Evolutionary conservation across 2,888 invertebrate species (phyloP).

Genomic region (Nemapogon koenigi): DNA sequence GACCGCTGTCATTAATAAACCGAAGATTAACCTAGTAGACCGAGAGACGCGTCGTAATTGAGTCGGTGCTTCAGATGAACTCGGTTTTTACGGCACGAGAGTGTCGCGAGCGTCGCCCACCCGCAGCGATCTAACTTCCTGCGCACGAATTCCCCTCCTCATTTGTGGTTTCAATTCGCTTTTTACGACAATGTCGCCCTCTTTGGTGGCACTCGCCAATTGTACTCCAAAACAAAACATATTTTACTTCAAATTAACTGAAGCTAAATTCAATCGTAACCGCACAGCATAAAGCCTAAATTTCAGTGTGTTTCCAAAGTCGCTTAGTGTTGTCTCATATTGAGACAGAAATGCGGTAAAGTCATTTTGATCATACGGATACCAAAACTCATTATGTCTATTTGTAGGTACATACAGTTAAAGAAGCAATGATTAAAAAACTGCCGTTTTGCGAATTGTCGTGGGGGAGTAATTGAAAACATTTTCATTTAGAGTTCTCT

Average conservation of each 20-base stretch:
- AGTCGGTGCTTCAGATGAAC: slow-evolving; percentile 46
- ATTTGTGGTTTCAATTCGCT: slow-evolving; percentile 62
- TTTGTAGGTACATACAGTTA: too few species aligned
- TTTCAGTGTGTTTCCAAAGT: background rate
- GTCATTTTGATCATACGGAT: slow-evolving; percentile 3
- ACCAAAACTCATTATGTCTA: slow-evolving; percentile 16
- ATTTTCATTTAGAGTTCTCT: too few species aligned
- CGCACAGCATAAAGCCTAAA: background rate
- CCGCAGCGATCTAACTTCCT: slow-evolving; percentile 45
- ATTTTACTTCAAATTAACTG: background rate
- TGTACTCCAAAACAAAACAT: slow-evolving; percentile 14
- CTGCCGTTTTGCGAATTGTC: slow-evolving; percentile 15
- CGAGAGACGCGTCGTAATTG: slow-evolving; percentile 33
- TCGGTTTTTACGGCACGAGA: slow-evolving; percentile 61
- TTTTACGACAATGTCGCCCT: slow-evolving; percentile 53
- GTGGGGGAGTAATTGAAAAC: background rate
- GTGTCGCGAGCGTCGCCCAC: slow-evolving; percentile 31
- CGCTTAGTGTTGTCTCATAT: background rate
- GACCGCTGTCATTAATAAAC: slow-evolving; percentile 43
- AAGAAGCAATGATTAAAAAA: slow-evolving; percentile 23
- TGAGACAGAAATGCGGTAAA: background rate
- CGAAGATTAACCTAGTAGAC: slow-evolving; percentile 48
- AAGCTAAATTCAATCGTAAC: background rate
- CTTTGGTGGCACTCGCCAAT: slow-evolving; percentile 28
- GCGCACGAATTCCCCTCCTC: slow-evolving; percentile 29